Conservation (phyloP, 2,113 vertebrate species). For the Alosa alosa region DNA sequence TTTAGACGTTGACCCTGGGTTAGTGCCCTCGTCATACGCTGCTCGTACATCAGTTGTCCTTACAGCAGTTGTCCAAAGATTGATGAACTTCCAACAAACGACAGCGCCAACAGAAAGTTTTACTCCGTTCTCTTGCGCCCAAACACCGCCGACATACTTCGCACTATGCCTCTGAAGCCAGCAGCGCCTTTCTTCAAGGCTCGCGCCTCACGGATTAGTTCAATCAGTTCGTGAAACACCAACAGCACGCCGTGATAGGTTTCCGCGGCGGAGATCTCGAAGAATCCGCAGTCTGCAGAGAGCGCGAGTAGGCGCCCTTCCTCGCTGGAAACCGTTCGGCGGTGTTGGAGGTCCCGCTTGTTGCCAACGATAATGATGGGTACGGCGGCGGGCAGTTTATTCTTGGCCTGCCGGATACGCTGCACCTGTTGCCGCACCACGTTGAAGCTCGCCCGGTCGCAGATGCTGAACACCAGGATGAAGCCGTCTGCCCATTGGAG, state of each 20-base stretch:
- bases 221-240: slow-evolving; percentile 64
- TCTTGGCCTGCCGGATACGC: slow-evolving; percentile 49
- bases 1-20: neutral
- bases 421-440: slow-evolving; percentile 57
- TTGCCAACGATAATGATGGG: slow-evolving; percentile 64
- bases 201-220: slow-evolving; percentile 50
- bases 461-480: slow-evolving; percentile 69
- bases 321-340: slow-evolving; percentile 56
- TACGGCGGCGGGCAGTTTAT: slow-evolving; percentile 30
- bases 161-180: slow-evolving; percentile 61
- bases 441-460: slow-evolving; percentile 61
- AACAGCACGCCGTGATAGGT: slow-evolving; percentile 61
- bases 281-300: slow-evolving; percentile 57
- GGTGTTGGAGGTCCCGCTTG: slow-evolving; percentile 65
- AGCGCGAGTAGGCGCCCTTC: slow-evolving; percentile 62
- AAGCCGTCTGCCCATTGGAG: slow-evolving; percentile 66
- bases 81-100: neutral
- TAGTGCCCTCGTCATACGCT: neutral
- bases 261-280: slow-evolving; percentile 66
- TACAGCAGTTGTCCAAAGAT: neutral
- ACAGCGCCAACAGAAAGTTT: neutral
- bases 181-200: slow-evolving; percentile 52
- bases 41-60: neutral
- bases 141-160: slow-evolving; percentile 65
- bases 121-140: slow-evolving; percentile 56